These are phyloP conservation scores for Coluber constrictor DNA, from an alignment of 2,797 vertebrate genomes.

Conservation along the genomic window DNA sequence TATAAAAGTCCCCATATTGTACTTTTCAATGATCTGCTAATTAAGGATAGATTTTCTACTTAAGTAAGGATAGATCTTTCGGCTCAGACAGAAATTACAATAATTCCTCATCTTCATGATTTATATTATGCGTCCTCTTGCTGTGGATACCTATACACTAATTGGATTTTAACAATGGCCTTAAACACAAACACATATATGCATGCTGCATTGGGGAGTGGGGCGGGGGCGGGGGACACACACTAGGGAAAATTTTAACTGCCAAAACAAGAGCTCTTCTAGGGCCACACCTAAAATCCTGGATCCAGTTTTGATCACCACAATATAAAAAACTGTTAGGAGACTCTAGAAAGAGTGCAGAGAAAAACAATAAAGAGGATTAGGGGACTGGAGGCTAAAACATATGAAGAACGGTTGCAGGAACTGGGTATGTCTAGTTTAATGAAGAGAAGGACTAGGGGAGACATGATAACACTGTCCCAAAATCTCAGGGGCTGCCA, in stretches of 20 bases:
- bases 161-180: background rate
- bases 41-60: background rate
- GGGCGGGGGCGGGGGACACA: no score
- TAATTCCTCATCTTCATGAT: background rate
- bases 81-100: background rate
- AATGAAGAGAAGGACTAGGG: no score
- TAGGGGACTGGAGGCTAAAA: no score
- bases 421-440: no score
- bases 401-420: no score
- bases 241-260: background rate
- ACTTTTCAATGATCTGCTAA: background rate
- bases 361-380: no score
- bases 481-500: no score
- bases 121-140: background rate
- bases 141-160: background rate
- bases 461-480: no score
- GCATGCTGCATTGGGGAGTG: no score
- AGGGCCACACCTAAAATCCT: background rate
- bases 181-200: background rate
- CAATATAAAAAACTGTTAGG: background rate
- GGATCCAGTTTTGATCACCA: background rate
- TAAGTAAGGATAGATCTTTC: background rate
- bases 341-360: background rate
- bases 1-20: background rate
- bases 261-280: background rate